Evolutionary conservation across 2,797 vertebrate genomes (phyloP).

Genomic region (Decapterus maruadsi): DNA sequence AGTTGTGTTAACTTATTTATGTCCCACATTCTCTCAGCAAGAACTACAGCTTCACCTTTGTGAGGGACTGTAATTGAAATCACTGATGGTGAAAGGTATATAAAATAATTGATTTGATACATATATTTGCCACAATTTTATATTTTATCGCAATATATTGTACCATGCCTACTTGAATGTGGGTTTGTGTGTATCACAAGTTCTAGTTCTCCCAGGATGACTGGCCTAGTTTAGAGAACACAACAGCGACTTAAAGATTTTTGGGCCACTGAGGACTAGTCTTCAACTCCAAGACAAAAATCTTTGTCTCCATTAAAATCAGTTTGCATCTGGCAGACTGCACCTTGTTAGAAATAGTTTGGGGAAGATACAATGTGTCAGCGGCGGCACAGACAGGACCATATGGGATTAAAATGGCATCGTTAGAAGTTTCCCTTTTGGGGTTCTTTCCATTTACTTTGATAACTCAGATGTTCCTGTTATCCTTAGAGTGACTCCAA

Average conservation of each 20-base stretch:
- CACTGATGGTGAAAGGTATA: slow-evolving; percentile 8
- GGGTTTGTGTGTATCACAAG: neutral
- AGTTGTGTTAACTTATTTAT: slow-evolving; percentile 50
- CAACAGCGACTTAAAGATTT: neutral
- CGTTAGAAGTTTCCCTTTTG: neutral
- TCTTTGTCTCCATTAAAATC: neutral
- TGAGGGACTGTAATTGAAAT: slow-evolving; percentile 39
- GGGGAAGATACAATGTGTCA: neutral
- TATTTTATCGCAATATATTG: neutral
- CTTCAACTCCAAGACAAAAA: neutral
- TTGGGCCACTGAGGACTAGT: neutral
- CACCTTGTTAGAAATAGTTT: neutral
- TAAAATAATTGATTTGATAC: neutral
- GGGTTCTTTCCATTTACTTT: neutral
- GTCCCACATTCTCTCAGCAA: slow-evolving; percentile 30
- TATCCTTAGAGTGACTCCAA: neutral
- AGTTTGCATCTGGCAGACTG: neutral
- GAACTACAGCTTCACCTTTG: slow-evolving; percentile 18
- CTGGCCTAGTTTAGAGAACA: neutral
- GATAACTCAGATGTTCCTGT: neutral
- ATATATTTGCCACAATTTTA: neutral
- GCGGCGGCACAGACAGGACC: neutral
- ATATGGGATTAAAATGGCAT: neutral
- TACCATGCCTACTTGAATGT: neutral
- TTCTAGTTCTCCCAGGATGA: too few species aligned